Base-by-base conservation (phyloP, 2,113 vertebrate species). In the Microtus richardsoni region DNA sequence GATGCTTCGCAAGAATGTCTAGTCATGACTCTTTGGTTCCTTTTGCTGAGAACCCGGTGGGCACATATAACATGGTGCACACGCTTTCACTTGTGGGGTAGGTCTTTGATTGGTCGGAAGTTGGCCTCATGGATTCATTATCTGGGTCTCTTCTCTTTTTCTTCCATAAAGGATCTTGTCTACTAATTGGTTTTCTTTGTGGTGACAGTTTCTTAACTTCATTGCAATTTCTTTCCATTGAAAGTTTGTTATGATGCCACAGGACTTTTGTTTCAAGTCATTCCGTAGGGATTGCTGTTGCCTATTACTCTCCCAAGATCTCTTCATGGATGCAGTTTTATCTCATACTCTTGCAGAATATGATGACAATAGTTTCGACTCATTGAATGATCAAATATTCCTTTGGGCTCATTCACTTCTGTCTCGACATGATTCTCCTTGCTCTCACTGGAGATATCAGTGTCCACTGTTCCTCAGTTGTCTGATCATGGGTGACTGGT, bases 211-310 rank as follows among this genome's bases (percentile, higher is more conserved):
- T 12, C 66, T 89, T 88, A 47, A 94, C 28, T 93, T 60, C 68
- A 30, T 54, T 10, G 94, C 47, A 28, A 88, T 79, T 54, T 85
- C 77, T 88, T 93, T 89, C 89, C 78, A 5, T 74, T 54, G 39
- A 91, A 62, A 89, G 77, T 62, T 78, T 93, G 33, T 89, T 54
- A 54, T 71, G 26, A 22, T 71, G 36, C 73, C n/a, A 64, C 5
- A 78, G 52, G 3, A 8, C 58, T 93, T 96, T 96, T 78, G 73
- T 92, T 92, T 84, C n/a, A 74, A 93, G 89, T 17, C 64, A 79
- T 71, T 84, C 26, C 58, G 87, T 85, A 44, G 64, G 66, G 22
- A 66, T 80, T 88, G 0, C 47, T 84, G 2, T 64, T 64, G 62
- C 62, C 26, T 64, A 8, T 87, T 44, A 16, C 64, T 96, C 44